Evolutionary conservation across 2,113 vertebrate species (phyloP), one percentile per base, ranked within the genome.

Genomic region (Microcebus griseorufus): DNA sequence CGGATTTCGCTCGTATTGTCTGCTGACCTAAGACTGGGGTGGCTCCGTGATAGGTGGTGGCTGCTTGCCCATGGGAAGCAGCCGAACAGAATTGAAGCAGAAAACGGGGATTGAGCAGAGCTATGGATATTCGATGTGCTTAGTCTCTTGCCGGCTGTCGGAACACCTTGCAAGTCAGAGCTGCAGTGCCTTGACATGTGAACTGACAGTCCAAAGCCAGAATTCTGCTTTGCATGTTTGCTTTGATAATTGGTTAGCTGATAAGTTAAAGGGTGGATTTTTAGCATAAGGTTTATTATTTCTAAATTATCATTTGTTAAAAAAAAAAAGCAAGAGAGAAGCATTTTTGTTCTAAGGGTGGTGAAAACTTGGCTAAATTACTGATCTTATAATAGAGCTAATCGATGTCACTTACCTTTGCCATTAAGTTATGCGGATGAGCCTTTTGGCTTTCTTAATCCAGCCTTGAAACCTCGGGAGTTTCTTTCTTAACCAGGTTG

Each of bases 1-100:
- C 97, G 64, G 76, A 90, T 86, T 92, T 90, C 45, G 2, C 90
- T 23, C 2, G 25, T 89, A 62, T 96, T 96, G 89, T 96, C 97
- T 95, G 73, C 86, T 95, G 96, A 89, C 96, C 94, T 55, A 65
- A 86, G 82, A 70, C 39, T 67, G 70, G 70, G 72, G 20, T 81
- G 4, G 78, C 53, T 78, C 45, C 55, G 82, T 51, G 81, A 65
- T 78, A 64, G 82, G 90, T 73, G 83, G 90, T 64, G 86, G 65
- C 97, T 70, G 48, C 86, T 85, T 83, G 86, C 79, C 82, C 48
- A 0, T 23, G 60, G 96, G 89, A 93, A 92, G 72, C 88, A 76
- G 90, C 60, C 27, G 93, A 90, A n/a, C 80, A 62, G 95, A 88
- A 37, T 29, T 85, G 53, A 95, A 84, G 51, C 89, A 67, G 55